Base-by-base conservation (phyloP, 2,113 vertebrate genomes). In the Pseudopodoces humilis region DNA sequence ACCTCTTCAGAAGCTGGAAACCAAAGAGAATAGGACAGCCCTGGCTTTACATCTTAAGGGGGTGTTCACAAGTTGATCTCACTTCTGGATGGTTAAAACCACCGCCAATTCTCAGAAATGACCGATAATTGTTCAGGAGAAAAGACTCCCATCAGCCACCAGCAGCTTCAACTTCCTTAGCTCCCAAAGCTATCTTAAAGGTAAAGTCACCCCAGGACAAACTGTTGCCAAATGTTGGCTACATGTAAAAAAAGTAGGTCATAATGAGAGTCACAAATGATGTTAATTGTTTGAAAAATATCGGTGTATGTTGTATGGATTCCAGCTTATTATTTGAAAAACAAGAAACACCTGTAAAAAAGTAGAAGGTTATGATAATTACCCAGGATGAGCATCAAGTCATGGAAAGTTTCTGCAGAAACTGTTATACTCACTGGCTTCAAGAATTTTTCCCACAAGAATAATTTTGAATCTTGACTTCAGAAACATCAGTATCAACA, bases 161-260 rank as follows among this genome's bases (percentile, higher is more conserved):
- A 39, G 39, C 39, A 39, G 39, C 39, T 39, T 39, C 39, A 39
- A 39, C 39, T 39, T 39, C 39, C 39, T 39, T 39, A 39, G 39
- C 39, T 39, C 39, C 11, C 39, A 39, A 39, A 39, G 11, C 39
- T 39, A 39, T 12, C 39, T 39, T 39, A 39, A 39, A 11, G 39
- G 39, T 39, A 39, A 39, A 39, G 39, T 39, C 39, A 39, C 39
- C 39, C 39, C 39, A 39, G 39, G 39, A 39, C 11, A 39, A 39
- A 39, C 39, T 83, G 41, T 82, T 95, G 76, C 67, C 75, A 92
- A 92, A 90, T 93, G 94, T 88, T 90, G 60, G 35, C 15, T 52
- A 78, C 5, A 10, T 53, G 46, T 39, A 77, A 62, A 33, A 76
- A 65, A 90, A 35, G 4, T 9, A 83, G 35, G 47, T 86, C 55